phyloP scores from a whole-genome alignment of 2,113 vertebrate species.

The Capricornis sumatraensis region DNA sequence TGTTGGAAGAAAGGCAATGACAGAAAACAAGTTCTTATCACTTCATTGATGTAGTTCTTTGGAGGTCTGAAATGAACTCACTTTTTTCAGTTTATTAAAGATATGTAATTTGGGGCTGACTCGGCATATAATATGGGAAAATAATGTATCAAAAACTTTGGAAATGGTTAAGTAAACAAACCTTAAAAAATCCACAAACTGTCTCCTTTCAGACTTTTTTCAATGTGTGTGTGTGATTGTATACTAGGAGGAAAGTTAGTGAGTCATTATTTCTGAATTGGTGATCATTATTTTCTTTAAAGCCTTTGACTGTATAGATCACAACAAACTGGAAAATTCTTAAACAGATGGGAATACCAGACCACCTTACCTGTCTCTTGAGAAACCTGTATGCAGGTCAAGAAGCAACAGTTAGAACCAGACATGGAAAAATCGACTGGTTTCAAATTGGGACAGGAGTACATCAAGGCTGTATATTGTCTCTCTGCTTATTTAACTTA shows the following conservation, averaged over 20 bases:
- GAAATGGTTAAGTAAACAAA: neutral
- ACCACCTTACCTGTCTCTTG: neutral
- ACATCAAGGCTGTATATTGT: neutral
- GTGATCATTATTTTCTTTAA: constrained; percentile 3
- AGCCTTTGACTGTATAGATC: neutral
- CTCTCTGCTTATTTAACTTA: neutral
- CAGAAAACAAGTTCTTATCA: constrained; percentile 4
- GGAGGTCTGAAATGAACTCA: constrained; percentile 6
- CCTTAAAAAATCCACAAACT: neutral
- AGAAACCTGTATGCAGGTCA: neutral
- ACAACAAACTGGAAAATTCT: neutral
- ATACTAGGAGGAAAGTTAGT: neutral
- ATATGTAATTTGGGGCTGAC: neutral
- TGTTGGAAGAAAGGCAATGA: neutral
- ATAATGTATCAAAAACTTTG: neutral
- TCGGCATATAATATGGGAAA: neutral
- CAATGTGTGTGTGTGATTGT: neutral
- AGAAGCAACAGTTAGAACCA: neutral
- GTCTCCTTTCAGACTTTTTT: neutral
- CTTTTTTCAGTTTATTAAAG: constrained; percentile 35
- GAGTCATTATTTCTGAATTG: constrained; percentile 20
- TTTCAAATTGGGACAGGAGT: neutral
- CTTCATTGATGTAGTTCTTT: constrained; percentile 12
- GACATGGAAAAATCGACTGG: neutral
- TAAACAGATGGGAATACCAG: neutral